A percentile compares a stretch with the other conserved stretches of the same genome.
These are phyloP conservation scores for Hormaphis cornu DNA, from an alignment of 1,140 invertebrate genomes.

Conservation along the genomic window DNA sequence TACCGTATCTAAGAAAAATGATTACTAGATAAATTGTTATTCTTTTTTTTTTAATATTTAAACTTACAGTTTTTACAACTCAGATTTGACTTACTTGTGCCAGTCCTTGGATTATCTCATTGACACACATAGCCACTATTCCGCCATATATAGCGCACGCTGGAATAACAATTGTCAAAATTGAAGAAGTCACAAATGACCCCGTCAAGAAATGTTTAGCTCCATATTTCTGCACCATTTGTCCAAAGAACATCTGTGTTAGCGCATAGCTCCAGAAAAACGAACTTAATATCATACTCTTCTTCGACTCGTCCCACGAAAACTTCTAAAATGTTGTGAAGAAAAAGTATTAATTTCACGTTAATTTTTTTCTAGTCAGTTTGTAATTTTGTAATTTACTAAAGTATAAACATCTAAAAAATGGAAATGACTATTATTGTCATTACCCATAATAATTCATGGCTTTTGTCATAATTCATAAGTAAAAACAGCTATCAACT, in stretches of 20 bases:
- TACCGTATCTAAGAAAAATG: too few relatives aligned
- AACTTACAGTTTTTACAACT: too few relatives aligned
- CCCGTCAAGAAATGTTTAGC: slow-evolving; percentile 52
- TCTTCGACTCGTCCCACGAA: slow-evolving; percentile 48
- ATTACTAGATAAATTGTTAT: too few relatives aligned
- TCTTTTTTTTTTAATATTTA: too few relatives aligned
- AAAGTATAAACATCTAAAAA: too few relatives aligned
- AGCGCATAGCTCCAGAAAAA: slow-evolving; percentile 61
- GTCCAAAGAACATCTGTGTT: slow-evolving; percentile 57
- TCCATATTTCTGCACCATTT: slow-evolving; percentile 54
- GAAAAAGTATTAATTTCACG: too few relatives aligned
- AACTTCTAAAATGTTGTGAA: slow-evolving; percentile 34
- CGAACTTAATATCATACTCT: slow-evolving; percentile 52
- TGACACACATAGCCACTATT: slow-evolving; percentile 60
- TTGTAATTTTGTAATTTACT: too few relatives aligned
- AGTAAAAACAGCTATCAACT: too few relatives aligned
- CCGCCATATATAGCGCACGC: slow-evolving; percentile 55
- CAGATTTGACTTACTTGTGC: slow-evolving; percentile 46
- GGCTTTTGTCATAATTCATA: too few relatives aligned
- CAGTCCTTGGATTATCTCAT: slow-evolving; percentile 67
- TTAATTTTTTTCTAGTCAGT: too few relatives aligned
- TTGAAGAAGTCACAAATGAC: slow-evolving; percentile 46
- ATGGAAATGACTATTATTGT: too few relatives aligned
- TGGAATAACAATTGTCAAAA: slow-evolving; percentile 47
- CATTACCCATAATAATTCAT: too few relatives aligned